phyloP scores from a whole-genome alignment of 2,113 vertebrate genomes.

The Podocnemis expansa region DNA sequence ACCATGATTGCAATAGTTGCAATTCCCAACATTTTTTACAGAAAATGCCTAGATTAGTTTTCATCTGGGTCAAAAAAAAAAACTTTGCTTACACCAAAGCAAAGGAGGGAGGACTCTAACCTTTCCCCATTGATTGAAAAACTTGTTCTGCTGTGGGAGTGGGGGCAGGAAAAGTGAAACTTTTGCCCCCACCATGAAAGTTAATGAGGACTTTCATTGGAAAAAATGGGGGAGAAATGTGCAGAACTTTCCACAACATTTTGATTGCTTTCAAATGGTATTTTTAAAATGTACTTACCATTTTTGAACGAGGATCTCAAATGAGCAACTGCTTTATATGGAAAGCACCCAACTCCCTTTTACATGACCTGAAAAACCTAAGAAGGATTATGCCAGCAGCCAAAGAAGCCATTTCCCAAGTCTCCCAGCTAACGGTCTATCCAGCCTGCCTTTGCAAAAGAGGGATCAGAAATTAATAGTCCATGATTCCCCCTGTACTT shows the following conservation, averaged over 20 bases:
- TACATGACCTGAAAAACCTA: neutral
- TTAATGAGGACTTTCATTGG: neutral
- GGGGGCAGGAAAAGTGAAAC: neutral
- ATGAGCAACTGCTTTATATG: neutral
- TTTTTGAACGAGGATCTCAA: neutral
- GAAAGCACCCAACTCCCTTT: neutral
- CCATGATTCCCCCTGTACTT: neutral
- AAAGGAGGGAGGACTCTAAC: too few species aligned
- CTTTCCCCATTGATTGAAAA: too few species aligned
- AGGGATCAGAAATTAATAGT: accelerated
- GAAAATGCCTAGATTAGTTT: neutral
- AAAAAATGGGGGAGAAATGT: neutral
- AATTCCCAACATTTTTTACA: neutral
- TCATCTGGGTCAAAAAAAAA: accelerated
- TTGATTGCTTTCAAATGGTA: neutral
- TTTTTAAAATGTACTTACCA: slow-evolving; percentile 5
- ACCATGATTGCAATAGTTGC: too few species aligned
- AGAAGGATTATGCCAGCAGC: neutral
- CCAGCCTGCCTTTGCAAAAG: slow-evolving; percentile 19
- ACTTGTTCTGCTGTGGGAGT: too few species aligned
- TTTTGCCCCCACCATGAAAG: neutral
- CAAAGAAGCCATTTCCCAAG: slow-evolving; percentile 19
- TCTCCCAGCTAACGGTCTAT: slow-evolving; percentile 35
- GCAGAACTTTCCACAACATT: neutral
- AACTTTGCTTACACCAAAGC: too few species aligned